Evolutionary conservation across 2,113 vertebrate genomes (phyloP), one percentile per base, ranked within the genome.

Genomic region (Hippocampus guttulatus): DNA sequence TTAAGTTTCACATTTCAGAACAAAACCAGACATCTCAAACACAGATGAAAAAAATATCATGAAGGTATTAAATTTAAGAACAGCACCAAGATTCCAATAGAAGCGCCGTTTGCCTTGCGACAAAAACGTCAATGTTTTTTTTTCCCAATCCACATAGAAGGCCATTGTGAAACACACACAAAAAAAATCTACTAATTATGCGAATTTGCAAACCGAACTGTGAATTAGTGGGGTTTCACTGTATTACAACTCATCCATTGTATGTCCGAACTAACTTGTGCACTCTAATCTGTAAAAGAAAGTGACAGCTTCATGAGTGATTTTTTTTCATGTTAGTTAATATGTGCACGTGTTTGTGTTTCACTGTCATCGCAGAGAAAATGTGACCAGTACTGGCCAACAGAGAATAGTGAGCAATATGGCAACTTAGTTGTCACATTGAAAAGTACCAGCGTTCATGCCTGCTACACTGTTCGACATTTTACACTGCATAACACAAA

Each of bases 331-430:
- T 38, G 33, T 30, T 27, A 30, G 30, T 60, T 25, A 25, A 8
- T 27, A 60, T 9, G 7, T 23, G 2, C 5, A 3, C 15, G n/a
- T 60, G 57, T 60, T 57, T 69, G 63, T 79, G 57, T 73, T 6
- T 41, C 57, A 38, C 18, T n/a, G 10, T 63, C 20, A 41, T 63
- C 30, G 3, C 89, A 98, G 97, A 94, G 97, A 82, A 99, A 99
- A 85, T 99, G 97, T 41, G 97, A 99, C 81, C 97, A 99, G 81
- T 99, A 98, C 79, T 99, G 97, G 97, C 97, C 97, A 0, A 94
- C 91, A 0, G 97, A 98, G 86, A 98, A 95, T 81, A 96, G 93
- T 6, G 97, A 99, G 84, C 94, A 97, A 85, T 99, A 99, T 0
- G 97, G 97, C 61, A 95, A 92, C 90, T 94, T 98, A 0, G 94